phyloP scores from a whole-genome alignment of 2,113 vertebrate genomes.

The Amazona vittata region DNA sequence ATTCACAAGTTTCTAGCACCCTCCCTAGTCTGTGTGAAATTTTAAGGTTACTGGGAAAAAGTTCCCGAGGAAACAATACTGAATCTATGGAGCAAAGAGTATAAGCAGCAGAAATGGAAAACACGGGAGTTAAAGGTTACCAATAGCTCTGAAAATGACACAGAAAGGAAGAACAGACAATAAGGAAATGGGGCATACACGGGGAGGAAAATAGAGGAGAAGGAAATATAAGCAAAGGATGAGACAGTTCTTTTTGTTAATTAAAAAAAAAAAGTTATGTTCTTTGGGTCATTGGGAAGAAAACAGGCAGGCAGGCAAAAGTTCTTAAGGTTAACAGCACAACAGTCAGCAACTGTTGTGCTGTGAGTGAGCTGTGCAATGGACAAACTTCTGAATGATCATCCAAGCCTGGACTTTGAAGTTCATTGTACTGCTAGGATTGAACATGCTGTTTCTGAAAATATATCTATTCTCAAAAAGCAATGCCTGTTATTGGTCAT shows the following conservation, averaged over 20 bases:
- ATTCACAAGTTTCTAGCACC: neutral
- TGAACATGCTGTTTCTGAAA: neutral
- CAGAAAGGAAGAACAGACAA: neutral
- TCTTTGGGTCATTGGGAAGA: neutral
- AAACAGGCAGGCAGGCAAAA: neutral
- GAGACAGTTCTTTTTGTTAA: neutral
- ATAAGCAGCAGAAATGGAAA: neutral
- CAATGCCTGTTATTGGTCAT: neutral
- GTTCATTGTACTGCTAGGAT: neutral
- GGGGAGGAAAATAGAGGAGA: neutral
- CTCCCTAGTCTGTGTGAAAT: neutral
- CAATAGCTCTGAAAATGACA: neutral
- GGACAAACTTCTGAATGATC: neutral
- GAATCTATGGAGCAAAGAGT: neutral
- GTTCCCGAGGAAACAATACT: neutral
- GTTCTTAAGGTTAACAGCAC: neutral
- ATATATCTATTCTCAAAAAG: neutral
- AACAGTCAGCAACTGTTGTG: neutral
- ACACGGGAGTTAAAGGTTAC: neutral
- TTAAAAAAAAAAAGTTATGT: fast-evolving
- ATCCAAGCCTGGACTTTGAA: neutral
- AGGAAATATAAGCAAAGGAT: neutral
- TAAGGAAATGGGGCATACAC: neutral
- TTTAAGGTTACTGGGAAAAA: neutral
- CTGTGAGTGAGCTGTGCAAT: neutral